Evolutionary conservation across 2,888 invertebrate genomes (phyloP).

Genomic region (Orthosia incerta): DNA sequence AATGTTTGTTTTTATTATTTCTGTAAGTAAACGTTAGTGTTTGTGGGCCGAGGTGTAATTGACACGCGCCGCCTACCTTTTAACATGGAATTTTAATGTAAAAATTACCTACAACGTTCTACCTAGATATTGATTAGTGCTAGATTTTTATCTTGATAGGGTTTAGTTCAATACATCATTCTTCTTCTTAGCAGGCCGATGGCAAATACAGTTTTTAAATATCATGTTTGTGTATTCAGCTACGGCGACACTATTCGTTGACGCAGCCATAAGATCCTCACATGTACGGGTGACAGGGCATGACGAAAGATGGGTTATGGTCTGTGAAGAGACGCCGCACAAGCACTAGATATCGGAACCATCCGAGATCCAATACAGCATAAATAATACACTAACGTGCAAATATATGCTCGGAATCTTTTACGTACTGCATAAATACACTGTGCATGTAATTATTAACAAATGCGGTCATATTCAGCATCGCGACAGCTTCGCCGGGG

Average conservation of each 20-base stretch:
- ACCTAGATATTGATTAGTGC: not conserved
- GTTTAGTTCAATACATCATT: not conserved
- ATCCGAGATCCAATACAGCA: not conserved
- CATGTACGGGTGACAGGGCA: too few species aligned
- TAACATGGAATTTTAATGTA: not conserved
- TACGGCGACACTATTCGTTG: too few species aligned
- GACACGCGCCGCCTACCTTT: not conserved
- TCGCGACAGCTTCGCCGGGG: not conserved
- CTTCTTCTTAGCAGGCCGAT: too few species aligned
- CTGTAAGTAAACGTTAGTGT: not conserved
- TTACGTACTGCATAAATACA: not conserved
- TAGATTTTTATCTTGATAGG: not conserved
- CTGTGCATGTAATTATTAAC: too few species aligned
- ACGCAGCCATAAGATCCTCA: too few species aligned
- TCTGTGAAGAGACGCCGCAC: too few species aligned
- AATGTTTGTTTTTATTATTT: slow-evolving; percentile 24
- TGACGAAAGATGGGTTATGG: too few species aligned
- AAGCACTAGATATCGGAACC: too few species aligned
- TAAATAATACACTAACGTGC: not conserved
- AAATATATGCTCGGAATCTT: not conserved
- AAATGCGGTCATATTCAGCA: not conserved
- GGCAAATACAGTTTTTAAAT: too few species aligned
- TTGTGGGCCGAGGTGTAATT: not conserved
- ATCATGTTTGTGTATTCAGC: too few species aligned
- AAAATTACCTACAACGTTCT: not conserved